Base-by-base conservation (phyloP, 2,797 vertebrate genomes). In the Fistularia commersonii region DNA sequence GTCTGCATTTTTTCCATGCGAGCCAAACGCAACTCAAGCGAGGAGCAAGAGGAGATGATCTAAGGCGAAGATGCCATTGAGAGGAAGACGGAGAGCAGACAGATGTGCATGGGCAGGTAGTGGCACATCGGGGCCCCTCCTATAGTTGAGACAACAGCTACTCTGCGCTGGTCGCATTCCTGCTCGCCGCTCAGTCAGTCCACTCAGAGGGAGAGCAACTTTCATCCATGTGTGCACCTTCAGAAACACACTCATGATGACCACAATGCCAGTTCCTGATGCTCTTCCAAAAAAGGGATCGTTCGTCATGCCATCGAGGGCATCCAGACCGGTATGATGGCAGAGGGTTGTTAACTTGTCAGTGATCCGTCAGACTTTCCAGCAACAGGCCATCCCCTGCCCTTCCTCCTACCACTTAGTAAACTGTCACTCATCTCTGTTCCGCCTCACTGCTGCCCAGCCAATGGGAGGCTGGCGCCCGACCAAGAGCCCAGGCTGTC, bases 51-150 rank as follows among this genome's bases (percentile, higher is more conserved):
- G 87, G 88, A 90, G 89, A 91, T 90, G 90, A 92, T 92, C 88
- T 91, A 87, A 91, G 88, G 76, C 51, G 61, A 80, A 74, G 83
- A 81, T 82, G 87, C 85, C 80, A 86, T 84, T 84, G 87, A 90
- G 84, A 82, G 85, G 84, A 90, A 86, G 83, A 85, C 76, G 64
- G 66, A 80, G 80, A 85, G 87, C 73, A 49, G 87, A 90, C 90
- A 92, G 91, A 91, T 93, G 91, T 90, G 90, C 73, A 7, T 3
- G 78, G 91, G 88, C 91, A 92, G 89, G 90, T 92, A 88, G 76
- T 51, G 54, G 80, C 91, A 89, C 85, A 90, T 90, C 81, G 36
- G 80, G 59, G 74, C 61, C 76, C 58, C 76, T 79, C 77, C 81
- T 58, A 54, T 44, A 74, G 73, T 45, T 48, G 61, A 72, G 61